Evolutionary conservation across 2,797 vertebrate species (phyloP).

Genomic region (Sciurus vulgaris): DNA sequence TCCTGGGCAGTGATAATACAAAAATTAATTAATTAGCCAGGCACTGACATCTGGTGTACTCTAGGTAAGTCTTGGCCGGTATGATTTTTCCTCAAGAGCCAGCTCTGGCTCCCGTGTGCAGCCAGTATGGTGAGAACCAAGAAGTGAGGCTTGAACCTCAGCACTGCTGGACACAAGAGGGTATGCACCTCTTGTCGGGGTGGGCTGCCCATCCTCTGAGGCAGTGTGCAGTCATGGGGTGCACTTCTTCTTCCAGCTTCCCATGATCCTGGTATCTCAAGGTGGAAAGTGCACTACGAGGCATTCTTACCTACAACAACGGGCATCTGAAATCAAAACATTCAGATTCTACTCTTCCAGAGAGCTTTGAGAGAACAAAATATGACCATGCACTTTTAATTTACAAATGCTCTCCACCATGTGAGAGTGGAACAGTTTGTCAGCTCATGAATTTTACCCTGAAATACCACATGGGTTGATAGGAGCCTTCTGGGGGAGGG

Average conservation of each 20-base stretch:
- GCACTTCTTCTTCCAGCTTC: not conserved
- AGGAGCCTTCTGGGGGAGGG: not conserved
- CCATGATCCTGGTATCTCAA: not conserved
- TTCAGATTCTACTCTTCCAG: not conserved
- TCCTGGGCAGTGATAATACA: too few species aligned
- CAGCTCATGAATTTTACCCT: not conserved
- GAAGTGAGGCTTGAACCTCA: too few species aligned
- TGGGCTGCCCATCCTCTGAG: fast-evolving
- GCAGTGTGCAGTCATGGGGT: fast-evolving
- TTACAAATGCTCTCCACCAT: not conserved
- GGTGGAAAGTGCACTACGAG: not conserved
- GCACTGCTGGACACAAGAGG: fast-evolving
- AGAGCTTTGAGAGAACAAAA: not conserved
- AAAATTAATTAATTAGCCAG: too few species aligned
- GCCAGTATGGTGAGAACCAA: fast-evolving
- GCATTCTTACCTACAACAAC: not conserved
- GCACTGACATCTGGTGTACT: too few species aligned
- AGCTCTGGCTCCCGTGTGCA: not conserved
- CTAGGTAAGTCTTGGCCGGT: fast-evolving
- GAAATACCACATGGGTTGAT: fast-evolving
- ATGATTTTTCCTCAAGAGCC: not conserved
- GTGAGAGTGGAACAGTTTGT: not conserved
- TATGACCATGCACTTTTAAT: not conserved
- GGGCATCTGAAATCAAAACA: not conserved
- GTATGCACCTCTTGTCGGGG: fast-evolving